Evolutionary conservation across 2,888 invertebrate species (phyloP).

Genomic region (Acleris cristana): DNA sequence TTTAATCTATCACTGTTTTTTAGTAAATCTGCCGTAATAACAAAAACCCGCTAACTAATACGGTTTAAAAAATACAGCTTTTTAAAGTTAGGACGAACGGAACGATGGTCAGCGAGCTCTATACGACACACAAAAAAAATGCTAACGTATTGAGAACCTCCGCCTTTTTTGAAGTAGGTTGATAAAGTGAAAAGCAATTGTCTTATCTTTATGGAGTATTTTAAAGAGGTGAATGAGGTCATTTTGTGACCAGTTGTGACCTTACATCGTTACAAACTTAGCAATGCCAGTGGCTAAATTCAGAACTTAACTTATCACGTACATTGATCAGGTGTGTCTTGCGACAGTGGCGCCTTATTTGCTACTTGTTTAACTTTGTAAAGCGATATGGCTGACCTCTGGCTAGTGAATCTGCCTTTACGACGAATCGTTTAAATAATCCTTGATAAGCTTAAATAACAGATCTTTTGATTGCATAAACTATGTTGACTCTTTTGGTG

Average conservation of each 20-base stretch:
- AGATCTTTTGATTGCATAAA: constrained; percentile 21
- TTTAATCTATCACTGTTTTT: too few species aligned
- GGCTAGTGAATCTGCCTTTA: constrained; percentile 28
- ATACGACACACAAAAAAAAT: background rate
- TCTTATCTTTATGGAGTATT: constrained; percentile 32
- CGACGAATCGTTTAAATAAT: constrained; percentile 27
- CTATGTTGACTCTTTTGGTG: constrained; percentile 11
- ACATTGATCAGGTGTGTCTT: background rate
- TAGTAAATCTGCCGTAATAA: too few species aligned
- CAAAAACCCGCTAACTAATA: too few species aligned
- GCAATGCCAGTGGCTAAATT: background rate
- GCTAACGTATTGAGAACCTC: too few species aligned
- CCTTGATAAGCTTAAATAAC: constrained; percentile 29
- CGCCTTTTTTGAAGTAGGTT: too few species aligned
- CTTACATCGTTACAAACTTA: constrained; percentile 20
- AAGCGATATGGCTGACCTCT: constrained; percentile 19
- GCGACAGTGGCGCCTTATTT: constrained; percentile 11
- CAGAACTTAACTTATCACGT: background rate
- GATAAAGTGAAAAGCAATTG: constrained; percentile 17
- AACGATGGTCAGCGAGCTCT: too few species aligned
- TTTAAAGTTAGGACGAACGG: too few species aligned
- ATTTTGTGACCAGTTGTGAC: constrained; percentile 22
- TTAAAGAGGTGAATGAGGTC: constrained; percentile 28
- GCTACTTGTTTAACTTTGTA: constrained; percentile 2
- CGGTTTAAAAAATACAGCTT: too few species aligned